Conservation (phyloP, 2,797 vertebrate species). For the Trematocara caparti region DNA sequence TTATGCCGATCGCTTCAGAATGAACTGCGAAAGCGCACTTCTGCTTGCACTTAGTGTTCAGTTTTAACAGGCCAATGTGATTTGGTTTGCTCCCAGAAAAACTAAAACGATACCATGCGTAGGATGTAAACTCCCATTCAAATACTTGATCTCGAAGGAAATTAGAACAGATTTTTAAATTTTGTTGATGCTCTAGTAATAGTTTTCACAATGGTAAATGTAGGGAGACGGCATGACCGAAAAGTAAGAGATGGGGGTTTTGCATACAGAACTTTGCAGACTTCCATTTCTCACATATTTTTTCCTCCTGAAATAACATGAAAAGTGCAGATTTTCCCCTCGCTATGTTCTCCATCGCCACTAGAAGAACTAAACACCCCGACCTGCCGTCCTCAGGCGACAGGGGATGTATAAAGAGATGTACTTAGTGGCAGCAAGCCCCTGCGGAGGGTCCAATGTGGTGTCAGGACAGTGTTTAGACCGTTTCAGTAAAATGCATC, state of each 20-base stretch:
- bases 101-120: not conserved
- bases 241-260: not conserved
- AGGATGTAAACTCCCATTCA: not conserved
- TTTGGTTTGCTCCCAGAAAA: not conserved
- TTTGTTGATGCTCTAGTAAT: not conserved
- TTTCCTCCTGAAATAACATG: not conserved
- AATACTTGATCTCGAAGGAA: not conserved
- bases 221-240: not conserved
- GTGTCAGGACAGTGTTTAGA: constrained; percentile 50
- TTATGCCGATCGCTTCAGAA: not conserved
- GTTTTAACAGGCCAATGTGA: not conserved
- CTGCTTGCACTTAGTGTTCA: not conserved
- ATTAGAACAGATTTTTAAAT: not conserved
- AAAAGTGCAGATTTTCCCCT: not conserved
- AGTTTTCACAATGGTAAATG: not conserved
- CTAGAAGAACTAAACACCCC: not conserved
- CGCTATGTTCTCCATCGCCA: not conserved
- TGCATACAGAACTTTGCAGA: not conserved
- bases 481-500: constrained; percentile 32
- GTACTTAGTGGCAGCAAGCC: constrained; percentile 40
- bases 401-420: constrained; percentile 29
- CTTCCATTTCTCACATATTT: not conserved
- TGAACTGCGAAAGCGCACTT: not conserved
- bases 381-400: constrained; percentile 12
- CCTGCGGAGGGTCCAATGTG: constrained; percentile 18